These are phyloP conservation scores for Horisme vitalbata DNA, from an alignment of 2,888 invertebrate species.

Conservation along the genomic window DNA sequence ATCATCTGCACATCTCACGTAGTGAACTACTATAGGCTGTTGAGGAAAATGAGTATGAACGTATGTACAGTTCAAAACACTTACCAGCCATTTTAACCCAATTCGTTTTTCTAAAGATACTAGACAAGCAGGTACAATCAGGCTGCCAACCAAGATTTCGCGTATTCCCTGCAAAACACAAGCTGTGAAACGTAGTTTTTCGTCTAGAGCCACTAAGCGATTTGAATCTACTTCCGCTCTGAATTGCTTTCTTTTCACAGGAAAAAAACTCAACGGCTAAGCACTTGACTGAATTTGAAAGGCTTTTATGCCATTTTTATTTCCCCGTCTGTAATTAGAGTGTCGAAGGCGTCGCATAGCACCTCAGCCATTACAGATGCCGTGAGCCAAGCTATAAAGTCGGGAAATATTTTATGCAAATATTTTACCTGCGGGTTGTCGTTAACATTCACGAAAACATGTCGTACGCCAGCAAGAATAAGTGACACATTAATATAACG, in stretches of 20 bases:
- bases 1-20: too few relatives aligned
- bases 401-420: conserved; percentile 66
- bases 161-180: not conserved
- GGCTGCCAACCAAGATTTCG: not conserved
- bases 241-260: conserved; percentile 31
- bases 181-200: conserved; percentile 2
- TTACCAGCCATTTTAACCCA: too few relatives aligned
- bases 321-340: conserved; percentile 65
- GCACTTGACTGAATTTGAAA: conserved; percentile 55
- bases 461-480: conserved; percentile 13
- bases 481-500: conserved; percentile 9
- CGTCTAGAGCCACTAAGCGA: conserved; percentile 18
- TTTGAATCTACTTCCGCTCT: conserved; percentile 22
- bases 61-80: too few relatives aligned
- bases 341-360: conserved; percentile 67
- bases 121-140: too few relatives aligned
- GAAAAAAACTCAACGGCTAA: conserved; percentile 26
- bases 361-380: conserved; percentile 72
- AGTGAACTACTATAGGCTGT: too few relatives aligned
- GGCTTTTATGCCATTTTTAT: conserved; percentile 58
- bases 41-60: too few relatives aligned
- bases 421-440: conserved; percentile 25
- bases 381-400: conserved; percentile 71
- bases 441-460: conserved; percentile 27
- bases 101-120: too few relatives aligned